phyloP scores from a whole-genome alignment of 1,140 invertebrate species.

The Sipha flava region DNA sequence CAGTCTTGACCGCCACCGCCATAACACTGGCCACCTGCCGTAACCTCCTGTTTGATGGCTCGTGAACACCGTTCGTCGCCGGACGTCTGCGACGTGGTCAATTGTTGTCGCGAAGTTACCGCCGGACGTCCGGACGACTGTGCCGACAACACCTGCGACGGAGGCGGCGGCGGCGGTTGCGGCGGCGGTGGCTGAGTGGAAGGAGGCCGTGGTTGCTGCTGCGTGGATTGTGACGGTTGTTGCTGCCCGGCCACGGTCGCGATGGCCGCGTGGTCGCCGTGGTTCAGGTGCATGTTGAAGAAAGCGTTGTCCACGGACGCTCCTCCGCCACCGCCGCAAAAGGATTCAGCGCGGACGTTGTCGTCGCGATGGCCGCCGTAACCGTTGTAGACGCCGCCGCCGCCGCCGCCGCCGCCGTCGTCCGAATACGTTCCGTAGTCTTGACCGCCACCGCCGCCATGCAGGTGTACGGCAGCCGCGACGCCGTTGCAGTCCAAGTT shows the following conservation, averaged over 20 bases:
- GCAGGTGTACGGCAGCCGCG: not conserved
- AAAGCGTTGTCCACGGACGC: constrained; percentile 31
- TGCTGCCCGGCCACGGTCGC: constrained; percentile 47
- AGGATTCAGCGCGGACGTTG: not conserved
- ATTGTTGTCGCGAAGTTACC: not conserved
- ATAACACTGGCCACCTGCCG: not conserved
- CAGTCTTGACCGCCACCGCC: not conserved
- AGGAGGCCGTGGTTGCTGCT: not conserved
- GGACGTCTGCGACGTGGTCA: constrained; percentile 31
- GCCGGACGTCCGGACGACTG: not conserved
- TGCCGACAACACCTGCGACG: constrained; percentile 34
- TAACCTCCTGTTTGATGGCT: not conserved
- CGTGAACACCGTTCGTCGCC: constrained; percentile 7
- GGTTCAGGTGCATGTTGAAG: constrained; percentile 39
- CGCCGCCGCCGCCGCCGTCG: not conserved
- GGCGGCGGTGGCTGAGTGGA: constrained; percentile 38
- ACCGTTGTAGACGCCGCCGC: not conserved
- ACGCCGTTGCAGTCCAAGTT: constrained; percentile 64
- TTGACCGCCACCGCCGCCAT: not conserved
- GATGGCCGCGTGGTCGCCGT: constrained; percentile 34
- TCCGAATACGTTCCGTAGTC: constrained; percentile 34
- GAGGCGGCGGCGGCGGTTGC: constrained; percentile 47
- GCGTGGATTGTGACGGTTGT: constrained; percentile 39
- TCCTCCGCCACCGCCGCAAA: not conserved
- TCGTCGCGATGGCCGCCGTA: constrained; percentile 1